Base-by-base conservation (phyloP, 2,888 invertebrate genomes). In the Spisula subtruncata region DNA sequence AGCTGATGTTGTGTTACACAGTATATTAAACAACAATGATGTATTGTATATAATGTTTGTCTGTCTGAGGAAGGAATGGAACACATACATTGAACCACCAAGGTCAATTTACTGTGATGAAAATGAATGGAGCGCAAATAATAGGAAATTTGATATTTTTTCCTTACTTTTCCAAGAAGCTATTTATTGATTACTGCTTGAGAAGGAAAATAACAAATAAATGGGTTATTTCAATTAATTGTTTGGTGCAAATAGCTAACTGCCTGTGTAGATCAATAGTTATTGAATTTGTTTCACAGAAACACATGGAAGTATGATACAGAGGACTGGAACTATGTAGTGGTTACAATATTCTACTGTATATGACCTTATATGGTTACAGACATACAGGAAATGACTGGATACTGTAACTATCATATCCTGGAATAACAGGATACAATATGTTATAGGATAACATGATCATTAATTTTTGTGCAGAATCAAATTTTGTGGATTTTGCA, bases 281-380 rank as follows among this genome's bases (percentile, higher is more conserved):
- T 75, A 75, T 75, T 75, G 75, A 75, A 35, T 75, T 75, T 75
- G 75, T 32, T 75, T 75, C 75, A 75, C 75, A 75, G 75, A n/a
- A n/a, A 32, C 75, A 35, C 20, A 66, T 66, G 60, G 60, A 10
- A 66, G 60, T 8, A 41, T 2, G 8, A 25, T 66, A 66, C n/a
- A 25, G 60, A 66, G 25, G 25, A 25, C 25, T 25, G 60, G 2
- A 41, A 41, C 60, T 66, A 66, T n/a, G 25, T 25, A 4, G 60
- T 66, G 25, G 60, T n/a, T 66, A 6, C 25, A 66, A 25, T 8
- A 8, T 25, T 25, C 25, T n/a, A 4, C 10, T 66, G 60, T 66
- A 20, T 66, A 66, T 25, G 60, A 10, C 60, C 25, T 66, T 66
- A 66, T 66, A 25, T 66, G 60, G 25, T 60, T 4, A 25, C 60